Evolutionary conservation across 2,113 vertebrate genomes (phyloP).

Genomic region (Synodontis membranacea): DNA sequence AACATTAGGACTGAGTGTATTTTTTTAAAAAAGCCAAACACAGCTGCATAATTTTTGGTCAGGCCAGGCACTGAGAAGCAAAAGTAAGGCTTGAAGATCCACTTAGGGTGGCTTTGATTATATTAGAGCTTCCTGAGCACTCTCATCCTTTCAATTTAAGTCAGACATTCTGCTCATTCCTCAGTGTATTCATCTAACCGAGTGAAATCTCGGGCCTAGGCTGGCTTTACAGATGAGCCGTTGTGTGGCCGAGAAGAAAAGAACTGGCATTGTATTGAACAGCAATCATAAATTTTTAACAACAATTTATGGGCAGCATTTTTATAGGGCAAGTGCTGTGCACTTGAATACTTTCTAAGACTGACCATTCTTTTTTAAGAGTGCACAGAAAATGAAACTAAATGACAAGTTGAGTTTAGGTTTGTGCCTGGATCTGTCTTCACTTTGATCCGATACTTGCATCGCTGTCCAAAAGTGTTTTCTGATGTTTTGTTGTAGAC

Average conservation of each 20-base stretch:
- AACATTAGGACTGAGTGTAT: slow-evolving; percentile 12
- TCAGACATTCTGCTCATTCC: slow-evolving; percentile 66
- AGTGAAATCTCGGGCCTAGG: slow-evolving; percentile 33
- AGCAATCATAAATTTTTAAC: no score
- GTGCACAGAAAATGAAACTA: neutral
- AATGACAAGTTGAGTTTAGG: neutral
- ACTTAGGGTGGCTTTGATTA: slow-evolving; percentile 76
- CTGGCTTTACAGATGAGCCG: slow-evolving; percentile 8
- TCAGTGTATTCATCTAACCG: slow-evolving; percentile 67
- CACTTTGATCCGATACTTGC: neutral
- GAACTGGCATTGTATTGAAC: neutral
- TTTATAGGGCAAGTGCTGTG: neutral
- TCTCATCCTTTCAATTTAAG: slow-evolving; percentile 66
- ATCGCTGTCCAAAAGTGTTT: neutral
- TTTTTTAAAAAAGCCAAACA: slow-evolving; percentile 55
- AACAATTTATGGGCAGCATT: neutral
- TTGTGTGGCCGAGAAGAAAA: slow-evolving; percentile 15
- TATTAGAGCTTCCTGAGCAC: slow-evolving; percentile 67
- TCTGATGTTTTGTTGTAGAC: neutral
- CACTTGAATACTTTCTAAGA: neutral
- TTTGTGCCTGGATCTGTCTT: neutral
- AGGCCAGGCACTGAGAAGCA: slow-evolving; percentile 65
- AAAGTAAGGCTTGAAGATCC: slow-evolving; percentile 72
- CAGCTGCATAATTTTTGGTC: slow-evolving; percentile 69
- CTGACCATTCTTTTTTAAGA: neutral